Evolutionary conservation across 2,888 invertebrate genomes (phyloP), one percentile per base, ranked within the genome.

Genomic region (Syritta pipiens): DNA sequence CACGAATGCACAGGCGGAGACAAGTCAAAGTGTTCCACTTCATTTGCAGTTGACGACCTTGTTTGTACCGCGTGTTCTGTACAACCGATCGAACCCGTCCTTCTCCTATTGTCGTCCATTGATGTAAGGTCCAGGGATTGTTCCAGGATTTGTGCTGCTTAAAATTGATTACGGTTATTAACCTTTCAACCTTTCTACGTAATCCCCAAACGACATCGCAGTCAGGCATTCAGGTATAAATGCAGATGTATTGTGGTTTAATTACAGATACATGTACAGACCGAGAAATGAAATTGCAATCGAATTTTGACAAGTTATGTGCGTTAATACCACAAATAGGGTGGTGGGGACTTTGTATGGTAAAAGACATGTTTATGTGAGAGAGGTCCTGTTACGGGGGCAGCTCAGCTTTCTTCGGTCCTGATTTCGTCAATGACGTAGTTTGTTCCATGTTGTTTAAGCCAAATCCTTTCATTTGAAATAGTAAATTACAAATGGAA

Each of bases 91-190:
- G 9, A 37, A 37, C 12, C 9, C 9, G 17, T 10, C 14, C 4
- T 5, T 10, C 5, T 7, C 20, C 5, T 10, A 9, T 24, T 40
- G 46, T 9, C 6, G 20, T 53, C n/a, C 19, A 42, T 12, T 28
- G 51, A 12, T 12, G 32, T 20, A 46, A 35, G 40, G 44, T 44
- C 51, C 22, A 22, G 32, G 9, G 22, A 14, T 26, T 44, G 49
- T 28, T 63, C 51, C 22, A 17, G 44, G 57, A 51, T 22, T 69
- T 51, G 12, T 35, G 37, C 19, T 63, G 35, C 63, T 69, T 57
- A 30, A 44, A 76, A 69, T 76, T 76, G 69, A 69, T 69, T 76
- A 68, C 62, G 49, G 62, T 14, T 75, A 69, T 68, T 62, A 69
- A 62, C 32, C 62, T 49, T 63, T 55, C 48, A 55, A 48, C 60